These are phyloP conservation scores for Drosophila aff. DNA, from an alignment of 1,140 invertebrate species.

Conservation along the genomic window DNA sequence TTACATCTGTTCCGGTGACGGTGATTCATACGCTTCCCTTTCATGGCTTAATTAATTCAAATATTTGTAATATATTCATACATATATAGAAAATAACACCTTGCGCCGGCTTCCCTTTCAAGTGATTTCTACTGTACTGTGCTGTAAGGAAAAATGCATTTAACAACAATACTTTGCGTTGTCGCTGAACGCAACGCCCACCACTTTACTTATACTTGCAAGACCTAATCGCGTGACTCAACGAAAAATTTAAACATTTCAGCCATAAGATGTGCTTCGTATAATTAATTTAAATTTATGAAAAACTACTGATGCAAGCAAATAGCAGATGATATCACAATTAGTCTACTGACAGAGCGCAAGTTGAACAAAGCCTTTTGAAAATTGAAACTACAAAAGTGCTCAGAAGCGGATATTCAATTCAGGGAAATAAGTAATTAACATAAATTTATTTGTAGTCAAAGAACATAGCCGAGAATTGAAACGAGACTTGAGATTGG, in stretches of 20 bases:
- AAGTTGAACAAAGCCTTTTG: constrained; percentile 31
- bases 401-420: constrained; percentile 29
- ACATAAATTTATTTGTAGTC: constrained; percentile 50
- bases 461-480: constrained; percentile 1
- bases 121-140: constrained; percentile 25
- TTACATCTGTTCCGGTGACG: constrained; percentile 30
- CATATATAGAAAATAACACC: constrained; percentile 14
- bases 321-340: constrained; percentile 69
- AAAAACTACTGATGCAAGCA: constrained; percentile 40
- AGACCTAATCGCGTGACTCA: constrained; percentile 39
- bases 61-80: constrained; percentile 4
- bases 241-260: constrained; percentile 23
- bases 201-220: constrained; percentile 7
- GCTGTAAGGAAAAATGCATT: constrained; percentile 45
- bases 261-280: constrained; percentile 34
- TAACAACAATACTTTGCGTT: constrained; percentile 13
- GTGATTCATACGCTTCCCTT: constrained; percentile 21
- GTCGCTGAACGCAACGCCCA: constrained; percentile 46
- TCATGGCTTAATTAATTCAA: constrained; percentile 25
- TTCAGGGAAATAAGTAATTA: constrained; percentile 54
- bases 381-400: constrained; percentile 29
- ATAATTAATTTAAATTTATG: constrained; percentile 77
- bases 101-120: background rate
- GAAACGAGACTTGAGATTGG: background rate
- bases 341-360: constrained; percentile 51